These are phyloP conservation scores for Drymonia ruficornis DNA, from an alignment of 2,888 invertebrate species.

Conservation along the genomic window DNA sequence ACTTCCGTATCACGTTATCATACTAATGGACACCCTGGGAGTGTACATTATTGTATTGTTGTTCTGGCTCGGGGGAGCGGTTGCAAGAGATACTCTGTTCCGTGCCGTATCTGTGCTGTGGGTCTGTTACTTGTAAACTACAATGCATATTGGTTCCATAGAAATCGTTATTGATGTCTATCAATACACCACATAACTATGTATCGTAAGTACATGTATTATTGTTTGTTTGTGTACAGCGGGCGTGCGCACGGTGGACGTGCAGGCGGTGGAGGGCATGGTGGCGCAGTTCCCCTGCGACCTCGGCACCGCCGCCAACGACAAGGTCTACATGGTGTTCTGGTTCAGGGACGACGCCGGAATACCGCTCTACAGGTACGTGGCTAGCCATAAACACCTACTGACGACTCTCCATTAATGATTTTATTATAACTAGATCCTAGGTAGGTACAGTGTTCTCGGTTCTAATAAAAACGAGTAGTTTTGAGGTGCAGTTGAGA, in stretches of 20 bases:
- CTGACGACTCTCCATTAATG: no score
- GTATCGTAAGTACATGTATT: no score
- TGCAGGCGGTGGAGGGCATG: constrained; percentile 95
- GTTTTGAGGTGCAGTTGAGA: no score
- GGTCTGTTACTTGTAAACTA: constrained; percentile 4
- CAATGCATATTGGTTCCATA: background rate
- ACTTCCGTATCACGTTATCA: constrained; percentile 58
- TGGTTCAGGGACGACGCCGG: constrained; percentile 96
- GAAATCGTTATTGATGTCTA: background rate
- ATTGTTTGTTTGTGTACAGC: constrained; percentile 48
- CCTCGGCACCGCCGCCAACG: constrained; percentile 91
- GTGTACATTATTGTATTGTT: constrained; percentile 53
- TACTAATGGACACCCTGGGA: constrained; percentile 65
- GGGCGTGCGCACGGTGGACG: constrained; percentile 90
- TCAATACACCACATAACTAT: no score
- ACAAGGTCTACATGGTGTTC: constrained; percentile 96
- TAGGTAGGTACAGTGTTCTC: no score
- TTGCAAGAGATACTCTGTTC: constrained; percentile 18
- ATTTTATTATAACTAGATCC: no score
- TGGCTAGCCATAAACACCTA: constrained; percentile 2
- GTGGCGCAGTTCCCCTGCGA: constrained; percentile 95
- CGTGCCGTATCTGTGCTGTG: background rate
- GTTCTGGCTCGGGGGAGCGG: constrained; percentile 21
- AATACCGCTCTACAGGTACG: constrained; percentile 94
- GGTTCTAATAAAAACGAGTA: no score